Percentiles rank a stretch among this genome's conserved stretches.
phyloP scores from a whole-genome alignment of 2,888 invertebrate species.

The Microctonus brassicae region DNA sequence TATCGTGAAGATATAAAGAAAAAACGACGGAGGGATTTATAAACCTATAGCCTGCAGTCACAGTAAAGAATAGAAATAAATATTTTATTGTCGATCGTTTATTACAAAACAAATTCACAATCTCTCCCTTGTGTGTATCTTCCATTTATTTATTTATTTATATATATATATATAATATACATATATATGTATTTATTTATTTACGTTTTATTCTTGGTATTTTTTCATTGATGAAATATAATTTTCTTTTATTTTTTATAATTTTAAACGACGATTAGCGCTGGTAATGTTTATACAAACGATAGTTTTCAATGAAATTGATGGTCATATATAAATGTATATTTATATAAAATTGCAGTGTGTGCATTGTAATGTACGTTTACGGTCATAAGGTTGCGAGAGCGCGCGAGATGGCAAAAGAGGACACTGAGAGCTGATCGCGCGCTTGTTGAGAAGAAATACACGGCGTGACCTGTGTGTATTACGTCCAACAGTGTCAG shows the following conservation, averaged over 20 bases:
- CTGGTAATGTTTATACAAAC: neutral
- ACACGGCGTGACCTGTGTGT: slow-evolving; percentile 11
- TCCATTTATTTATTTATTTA: no score
- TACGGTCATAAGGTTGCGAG: neutral
- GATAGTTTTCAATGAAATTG: neutral
- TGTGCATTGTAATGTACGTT: no score
- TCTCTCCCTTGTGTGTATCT: neutral
- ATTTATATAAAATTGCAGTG: no score
- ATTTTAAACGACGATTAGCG: neutral
- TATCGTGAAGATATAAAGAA: neutral
- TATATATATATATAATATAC: no score
- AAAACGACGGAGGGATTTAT: neutral
- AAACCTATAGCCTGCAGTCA: neutral
- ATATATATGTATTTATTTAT: no score
- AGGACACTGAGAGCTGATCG: neutral
- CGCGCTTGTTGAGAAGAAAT: neutral
- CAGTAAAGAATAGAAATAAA: neutral
- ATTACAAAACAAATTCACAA: neutral
- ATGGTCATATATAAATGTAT: neutral
- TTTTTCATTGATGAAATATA: no score
- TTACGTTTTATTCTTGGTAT: no score
- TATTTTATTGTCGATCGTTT: neutral
- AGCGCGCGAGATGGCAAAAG: neutral
- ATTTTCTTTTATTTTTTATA: neutral
- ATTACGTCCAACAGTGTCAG: slow-evolving; percentile 4